Evolutionary conservation across 2,888 invertebrate species (phyloP), one percentile per base, ranked within the genome.

Genomic region (Parnassius apollo): DNA sequence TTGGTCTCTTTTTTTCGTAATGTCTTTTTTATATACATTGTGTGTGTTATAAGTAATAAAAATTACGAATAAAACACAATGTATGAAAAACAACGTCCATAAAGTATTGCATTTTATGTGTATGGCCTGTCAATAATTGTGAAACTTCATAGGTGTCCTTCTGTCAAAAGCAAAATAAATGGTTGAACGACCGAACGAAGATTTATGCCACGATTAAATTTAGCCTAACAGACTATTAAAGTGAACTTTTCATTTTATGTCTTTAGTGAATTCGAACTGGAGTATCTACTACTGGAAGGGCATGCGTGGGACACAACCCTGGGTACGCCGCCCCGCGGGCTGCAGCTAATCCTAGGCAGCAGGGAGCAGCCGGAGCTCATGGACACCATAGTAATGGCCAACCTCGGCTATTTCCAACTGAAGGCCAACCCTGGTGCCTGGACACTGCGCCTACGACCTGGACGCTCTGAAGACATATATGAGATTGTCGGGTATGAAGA

Each of bases 311-410:
- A 99, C 87, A 94, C 96, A 4, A 93, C 95, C 0, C 94, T 96
- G 51, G 98, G 98, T 59, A 97, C 98, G 71, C 99, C 99, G 0
- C 99, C 99, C 0, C 93, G 99, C 69, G 99, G 99, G 0, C 92
- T 99, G n/a, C 99, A 99, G 89, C 96, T 99, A 65, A 96, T 97
- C 3, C 91, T 99, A 57, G 98, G 98, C 53, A 96, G 97, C 0
- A 94, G 95, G 66, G 93, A 93, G n/a, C 91, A 94, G 64, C 95
- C 96, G 0, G 94, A 95, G 8, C 93, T 95, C 70, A 96, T 97
- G 71, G 99, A 99, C 86, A 99, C 99, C 18, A 99, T 99, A 72
- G 99, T 99, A n/a, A 99, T 99, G 99, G 99, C 99, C 8, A 99
- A 99, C 89, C 93, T 99, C 72, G 99, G 99, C 12, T 99, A 99